Evolutionary conservation across 2,113 vertebrate genomes (phyloP).

Genomic region (Gavia stellata): DNA sequence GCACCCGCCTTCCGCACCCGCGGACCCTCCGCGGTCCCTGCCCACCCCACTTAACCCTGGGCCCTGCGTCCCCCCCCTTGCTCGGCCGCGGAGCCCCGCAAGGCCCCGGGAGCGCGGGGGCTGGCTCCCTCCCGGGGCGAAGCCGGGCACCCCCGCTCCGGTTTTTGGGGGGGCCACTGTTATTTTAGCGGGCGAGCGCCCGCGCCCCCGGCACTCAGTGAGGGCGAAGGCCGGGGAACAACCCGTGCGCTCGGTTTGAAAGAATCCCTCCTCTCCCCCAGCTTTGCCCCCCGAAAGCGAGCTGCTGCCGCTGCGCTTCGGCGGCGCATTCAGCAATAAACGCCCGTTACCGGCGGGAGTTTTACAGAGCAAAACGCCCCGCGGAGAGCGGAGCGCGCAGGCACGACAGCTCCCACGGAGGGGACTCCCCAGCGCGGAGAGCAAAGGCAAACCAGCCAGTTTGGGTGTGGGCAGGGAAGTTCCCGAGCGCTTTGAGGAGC

Average conservation of each 20-base stretch:
- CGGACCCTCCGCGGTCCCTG: not conserved
- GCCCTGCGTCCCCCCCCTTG: not conserved
- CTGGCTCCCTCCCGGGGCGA: not conserved
- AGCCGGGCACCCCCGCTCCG: not conserved
- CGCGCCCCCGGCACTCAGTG: not conserved
- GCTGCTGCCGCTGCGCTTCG: not conserved
- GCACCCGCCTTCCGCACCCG: not conserved
- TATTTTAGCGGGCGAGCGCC: not conserved
- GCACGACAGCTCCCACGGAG: not conserved
- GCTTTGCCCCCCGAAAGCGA: not conserved
- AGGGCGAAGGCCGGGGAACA: not conserved
- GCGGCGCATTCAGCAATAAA: not conserved
- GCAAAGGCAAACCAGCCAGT: not conserved
- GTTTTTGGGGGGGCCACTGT: not conserved
- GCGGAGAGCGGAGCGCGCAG: not conserved
- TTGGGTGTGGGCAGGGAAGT: not conserved
- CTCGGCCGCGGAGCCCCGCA: not conserved
- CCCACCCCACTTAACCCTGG: too few species aligned
- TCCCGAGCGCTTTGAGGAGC: not conserved
- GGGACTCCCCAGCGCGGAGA: not conserved
- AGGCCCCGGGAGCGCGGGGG: slow-evolving; percentile 3
- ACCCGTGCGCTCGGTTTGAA: not conserved
- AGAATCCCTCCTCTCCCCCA: not conserved
- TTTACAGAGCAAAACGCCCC: not conserved
- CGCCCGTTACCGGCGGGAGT: not conserved